Evolutionary conservation across 2,888 invertebrate species (phyloP).

Genomic region (Thalpophila matura): DNA sequence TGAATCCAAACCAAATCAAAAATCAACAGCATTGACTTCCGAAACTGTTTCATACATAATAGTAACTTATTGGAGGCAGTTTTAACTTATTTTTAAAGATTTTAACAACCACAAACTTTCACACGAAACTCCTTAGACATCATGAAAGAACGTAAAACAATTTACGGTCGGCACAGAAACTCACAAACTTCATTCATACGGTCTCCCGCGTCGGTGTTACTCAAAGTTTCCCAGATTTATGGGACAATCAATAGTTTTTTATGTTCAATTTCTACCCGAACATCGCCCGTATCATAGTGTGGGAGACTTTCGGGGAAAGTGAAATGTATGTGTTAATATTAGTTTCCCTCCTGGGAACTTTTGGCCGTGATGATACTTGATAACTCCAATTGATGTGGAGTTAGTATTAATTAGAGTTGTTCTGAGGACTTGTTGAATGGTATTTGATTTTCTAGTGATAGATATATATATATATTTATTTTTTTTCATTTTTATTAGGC

Average conservation of each 20-base stretch:
- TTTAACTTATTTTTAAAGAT: too few species aligned
- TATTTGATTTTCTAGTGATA: too few species aligned
- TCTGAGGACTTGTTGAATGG: too few species aligned
- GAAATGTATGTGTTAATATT: conserved; percentile 37
- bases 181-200: conserved; percentile 37
- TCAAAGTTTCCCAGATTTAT: conserved; percentile 59
- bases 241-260: conserved; percentile 60
- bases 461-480: too few species aligned
- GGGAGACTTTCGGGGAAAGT: conserved; percentile 18
- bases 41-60: too few species aligned
- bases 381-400: background rate
- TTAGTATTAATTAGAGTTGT: background rate
- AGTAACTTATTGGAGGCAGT: too few species aligned
- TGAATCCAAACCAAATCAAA: too few species aligned
- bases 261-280: conserved; percentile 52
- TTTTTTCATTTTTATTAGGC: too few species aligned
- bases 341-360: conserved; percentile 14
- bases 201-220: conserved; percentile 43
- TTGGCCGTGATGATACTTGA: background rate
- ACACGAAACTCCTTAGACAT: background rate
- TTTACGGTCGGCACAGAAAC: conserved; percentile 35
- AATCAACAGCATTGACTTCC: too few species aligned
- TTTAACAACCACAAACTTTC: background rate
- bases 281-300: conserved; percentile 22
- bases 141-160: conserved; percentile 31